These are phyloP conservation scores for Chrysopilus asiliformis DNA, from an alignment of 2,888 invertebrate species.

Conservation along the genomic window DNA sequence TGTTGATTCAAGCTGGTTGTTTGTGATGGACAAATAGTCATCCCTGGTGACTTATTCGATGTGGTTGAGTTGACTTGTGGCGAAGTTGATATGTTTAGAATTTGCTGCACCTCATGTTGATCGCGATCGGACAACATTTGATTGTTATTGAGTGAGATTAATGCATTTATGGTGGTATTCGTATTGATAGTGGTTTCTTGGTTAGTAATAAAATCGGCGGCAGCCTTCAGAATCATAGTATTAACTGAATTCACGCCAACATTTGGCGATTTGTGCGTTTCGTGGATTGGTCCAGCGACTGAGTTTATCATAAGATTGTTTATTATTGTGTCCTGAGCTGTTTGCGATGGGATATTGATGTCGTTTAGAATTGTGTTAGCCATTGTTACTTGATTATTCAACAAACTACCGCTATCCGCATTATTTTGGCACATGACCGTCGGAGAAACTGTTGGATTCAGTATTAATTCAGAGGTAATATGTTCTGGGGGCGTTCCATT, in stretches of 20 bases:
- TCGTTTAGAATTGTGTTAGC: constrained; percentile 31
- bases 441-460: constrained; percentile 47
- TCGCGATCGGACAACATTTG: constrained; percentile 12
- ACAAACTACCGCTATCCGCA: constrained; percentile 9
- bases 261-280: constrained; percentile 18
- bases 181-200: constrained; percentile 45
- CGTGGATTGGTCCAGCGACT: constrained; percentile 1
- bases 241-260: constrained; percentile 49
- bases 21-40: constrained; percentile 9
- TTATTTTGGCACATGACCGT: constrained; percentile 42
- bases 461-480: constrained; percentile 44
- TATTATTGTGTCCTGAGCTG: constrained; percentile 30
- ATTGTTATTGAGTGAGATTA: constrained; percentile 18
- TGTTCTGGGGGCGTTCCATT: constrained; percentile 22
- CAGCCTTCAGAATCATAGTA: constrained; percentile 62
- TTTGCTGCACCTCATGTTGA: constrained; percentile 16
- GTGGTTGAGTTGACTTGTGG: constrained; percentile 10
- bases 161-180: constrained; percentile 17
- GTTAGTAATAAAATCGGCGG: constrained; percentile 55
- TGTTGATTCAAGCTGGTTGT: constrained; percentile 7
- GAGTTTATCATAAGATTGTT: constrained; percentile 32
- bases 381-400: constrained; percentile 26
- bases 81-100: constrained; percentile 14
- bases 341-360: constrained; percentile 24
- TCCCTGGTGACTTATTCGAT: constrained; percentile 11